Base-by-base conservation (phyloP, 1,140 invertebrate species). In the Bombus sibiricus region DNA sequence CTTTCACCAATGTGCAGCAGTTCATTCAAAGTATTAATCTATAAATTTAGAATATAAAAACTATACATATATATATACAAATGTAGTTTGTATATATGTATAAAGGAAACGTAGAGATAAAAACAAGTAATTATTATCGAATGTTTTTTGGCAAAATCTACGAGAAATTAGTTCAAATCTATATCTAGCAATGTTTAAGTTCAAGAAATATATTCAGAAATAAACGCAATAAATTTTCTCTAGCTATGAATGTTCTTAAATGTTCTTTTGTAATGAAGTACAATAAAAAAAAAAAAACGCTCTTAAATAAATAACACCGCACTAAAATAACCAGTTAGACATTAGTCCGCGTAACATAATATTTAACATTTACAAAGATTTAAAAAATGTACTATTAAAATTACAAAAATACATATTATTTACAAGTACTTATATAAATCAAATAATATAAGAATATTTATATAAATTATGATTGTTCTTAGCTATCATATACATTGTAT, bases 401-500 rank as follows among this genome's bases (percentile, higher is more conserved):
- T 47, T 82, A 75, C 10, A 66, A 81, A 81, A 74, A 64, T 62
- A 34, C 43, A 59, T 92, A 91, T 92, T 92, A 91, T 92, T 88
- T 91, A 91, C 88, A 91, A n/a, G 39, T 84, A 79, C 69, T 85
- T 59, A 84, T 43, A 41, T 32, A 81, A 53, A 57, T 53, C n/a
- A 59, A 43, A 85, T 73, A 68, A n/a, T n/a, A n/a, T 78, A 41
- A 84, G 47, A 81, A 81, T 84, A 66, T 69, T 86, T 69, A 81
- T 83, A 92, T 89, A 90, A 88, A 87, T 91, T 81, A 85, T 53
- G 53, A 47, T 88, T 59, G 28, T 88, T 92, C 88, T 92, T 92
- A 89, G 86, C 89, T 90, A 80, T 92, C 78, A 92, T 93, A 93
- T 93, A 92, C 90, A 92, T 93, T 92, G 88, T 92, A 93, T 91